These are phyloP conservation scores for Linnaemya vulpina DNA, from an alignment of 2,888 invertebrate species.

Conservation along the genomic window DNA sequence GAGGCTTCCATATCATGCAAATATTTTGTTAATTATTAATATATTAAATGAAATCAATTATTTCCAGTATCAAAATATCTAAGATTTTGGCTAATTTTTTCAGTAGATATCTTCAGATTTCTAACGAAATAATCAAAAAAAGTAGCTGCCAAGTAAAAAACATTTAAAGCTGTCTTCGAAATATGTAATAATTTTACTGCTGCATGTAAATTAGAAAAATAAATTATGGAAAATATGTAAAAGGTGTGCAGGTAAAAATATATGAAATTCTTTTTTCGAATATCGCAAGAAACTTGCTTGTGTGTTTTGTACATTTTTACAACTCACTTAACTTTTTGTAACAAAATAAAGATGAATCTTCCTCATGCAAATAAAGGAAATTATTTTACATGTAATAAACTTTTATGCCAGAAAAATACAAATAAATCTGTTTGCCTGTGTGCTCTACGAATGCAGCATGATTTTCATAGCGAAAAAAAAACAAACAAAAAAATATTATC, in stretches of 20 bases:
- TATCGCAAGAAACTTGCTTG: background rate
- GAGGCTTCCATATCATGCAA: too few relatives aligned
- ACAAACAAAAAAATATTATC: conserved; percentile 23
- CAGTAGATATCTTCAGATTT: too few relatives aligned
- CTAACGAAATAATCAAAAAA: too few relatives aligned
- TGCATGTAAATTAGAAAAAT: background rate
- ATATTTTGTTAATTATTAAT: too few relatives aligned
- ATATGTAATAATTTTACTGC: background rate
- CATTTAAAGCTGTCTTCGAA: too few relatives aligned
- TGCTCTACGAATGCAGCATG: conserved; percentile 28
- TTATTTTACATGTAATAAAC: conserved; percentile 73
- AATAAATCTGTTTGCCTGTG: conserved; percentile 44
- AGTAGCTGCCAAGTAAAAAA: too few relatives aligned
- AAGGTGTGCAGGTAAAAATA: background rate
- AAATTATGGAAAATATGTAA: background rate
- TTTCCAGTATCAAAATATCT: too few relatives aligned
- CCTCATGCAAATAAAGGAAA: conserved; percentile 63
- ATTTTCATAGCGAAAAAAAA: conserved; percentile 13
- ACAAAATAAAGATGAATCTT: conserved; percentile 61
- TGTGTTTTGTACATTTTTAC: conserved; percentile 45
- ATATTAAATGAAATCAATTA: too few relatives aligned
- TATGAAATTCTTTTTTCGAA: background rate
- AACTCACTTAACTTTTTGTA: conserved; percentile 68
- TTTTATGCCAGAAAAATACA: conserved; percentile 66
- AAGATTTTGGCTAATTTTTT: too few relatives aligned